Evolutionary conservation across 2,888 invertebrate genomes (phyloP).

Genomic region (Achlya flavicornis): DNA sequence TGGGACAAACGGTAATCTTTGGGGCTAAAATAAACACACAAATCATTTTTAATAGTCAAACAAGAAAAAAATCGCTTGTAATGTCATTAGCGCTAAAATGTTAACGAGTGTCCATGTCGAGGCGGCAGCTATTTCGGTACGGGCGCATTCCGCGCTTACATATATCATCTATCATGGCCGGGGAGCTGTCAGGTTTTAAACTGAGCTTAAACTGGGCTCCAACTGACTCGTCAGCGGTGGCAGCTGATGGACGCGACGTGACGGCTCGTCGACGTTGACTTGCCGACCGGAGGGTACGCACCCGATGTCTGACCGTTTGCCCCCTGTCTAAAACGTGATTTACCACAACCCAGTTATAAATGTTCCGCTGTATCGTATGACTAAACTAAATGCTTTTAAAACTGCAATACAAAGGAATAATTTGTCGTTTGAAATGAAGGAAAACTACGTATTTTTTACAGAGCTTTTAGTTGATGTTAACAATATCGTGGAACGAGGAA

Average conservation of each 20-base stretch:
- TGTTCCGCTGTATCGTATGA: slow-evolving; percentile 13
- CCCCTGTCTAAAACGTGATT: slow-evolving; percentile 40
- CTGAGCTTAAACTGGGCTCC: slow-evolving; percentile 67
- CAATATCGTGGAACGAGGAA: slow-evolving; percentile 32
- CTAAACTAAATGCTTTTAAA: slow-evolving; percentile 3
- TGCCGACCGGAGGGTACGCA: slow-evolving; percentile 46
- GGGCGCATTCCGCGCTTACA: slow-evolving; percentile 56
- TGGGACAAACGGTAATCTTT: slow-evolving; percentile 37
- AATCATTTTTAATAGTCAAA: slow-evolving; percentile 43
- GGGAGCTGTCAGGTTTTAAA: slow-evolving; percentile 71
- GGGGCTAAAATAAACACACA: slow-evolving; percentile 46
- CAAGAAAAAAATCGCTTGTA: slow-evolving; percentile 49
- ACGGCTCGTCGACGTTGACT: slow-evolving; percentile 58
- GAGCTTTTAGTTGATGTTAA: slow-evolving; percentile 27
- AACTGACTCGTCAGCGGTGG: slow-evolving; percentile 63
- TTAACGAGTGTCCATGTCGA: slow-evolving; percentile 55
- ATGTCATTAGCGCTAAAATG: slow-evolving; percentile 65
- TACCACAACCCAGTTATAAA: slow-evolving; percentile 19
- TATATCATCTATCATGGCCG: slow-evolving; percentile 71
- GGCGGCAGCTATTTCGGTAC: slow-evolving; percentile 64
- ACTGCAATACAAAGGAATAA: slow-evolving; percentile 16
- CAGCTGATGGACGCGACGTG: slow-evolving; percentile 73
- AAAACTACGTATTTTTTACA: slow-evolving; percentile 29
- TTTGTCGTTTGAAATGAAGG: slow-evolving; percentile 28
- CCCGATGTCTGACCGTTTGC: slow-evolving; percentile 49